phyloP scores from a whole-genome alignment of 1,140 invertebrate species.

The Orchestia grillus region DNA sequence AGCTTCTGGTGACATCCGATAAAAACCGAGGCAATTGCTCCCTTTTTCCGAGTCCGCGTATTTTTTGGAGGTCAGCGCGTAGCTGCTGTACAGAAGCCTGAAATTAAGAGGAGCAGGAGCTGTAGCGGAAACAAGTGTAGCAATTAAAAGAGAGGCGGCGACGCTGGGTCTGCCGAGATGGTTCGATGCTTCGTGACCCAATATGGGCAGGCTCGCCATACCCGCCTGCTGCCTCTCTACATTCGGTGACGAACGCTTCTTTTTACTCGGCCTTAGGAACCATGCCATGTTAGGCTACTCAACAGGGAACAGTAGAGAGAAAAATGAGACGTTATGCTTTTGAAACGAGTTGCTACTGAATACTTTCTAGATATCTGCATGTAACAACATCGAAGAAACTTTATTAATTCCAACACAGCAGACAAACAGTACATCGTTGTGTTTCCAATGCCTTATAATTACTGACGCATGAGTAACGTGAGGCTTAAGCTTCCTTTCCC shows the following conservation, averaged over 20 bases:
- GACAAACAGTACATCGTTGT: too few relatives aligned
- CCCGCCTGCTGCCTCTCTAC: constrained; percentile 4
- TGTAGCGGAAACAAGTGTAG: constrained; percentile 14
- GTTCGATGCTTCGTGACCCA: constrained; percentile 21
- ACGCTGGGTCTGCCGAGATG: not conserved
- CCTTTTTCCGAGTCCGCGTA: not conserved
- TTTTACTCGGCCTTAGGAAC: not conserved
- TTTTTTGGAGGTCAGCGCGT: not conserved
- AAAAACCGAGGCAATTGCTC: not conserved
- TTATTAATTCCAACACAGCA: too few relatives aligned
- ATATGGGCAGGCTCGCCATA: constrained; percentile 3
- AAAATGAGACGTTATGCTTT: not conserved
- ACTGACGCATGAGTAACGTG: too few relatives aligned
- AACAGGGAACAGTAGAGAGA: not conserved
- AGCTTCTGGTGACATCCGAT: not conserved
- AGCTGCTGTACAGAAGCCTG: not conserved
- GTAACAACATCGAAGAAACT: too few relatives aligned
- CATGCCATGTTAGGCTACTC: not conserved
- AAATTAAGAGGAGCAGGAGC: not conserved
- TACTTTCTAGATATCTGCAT: too few relatives aligned
- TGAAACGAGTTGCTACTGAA: too few relatives aligned
- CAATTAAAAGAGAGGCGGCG: constrained; percentile 38
- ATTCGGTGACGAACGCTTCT: not conserved
- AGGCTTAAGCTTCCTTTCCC: too few relatives aligned
- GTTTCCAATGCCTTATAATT: too few relatives aligned